phyloP scores from a whole-genome alignment of 2,113 vertebrate species.

The Lonchura striata region DNA sequence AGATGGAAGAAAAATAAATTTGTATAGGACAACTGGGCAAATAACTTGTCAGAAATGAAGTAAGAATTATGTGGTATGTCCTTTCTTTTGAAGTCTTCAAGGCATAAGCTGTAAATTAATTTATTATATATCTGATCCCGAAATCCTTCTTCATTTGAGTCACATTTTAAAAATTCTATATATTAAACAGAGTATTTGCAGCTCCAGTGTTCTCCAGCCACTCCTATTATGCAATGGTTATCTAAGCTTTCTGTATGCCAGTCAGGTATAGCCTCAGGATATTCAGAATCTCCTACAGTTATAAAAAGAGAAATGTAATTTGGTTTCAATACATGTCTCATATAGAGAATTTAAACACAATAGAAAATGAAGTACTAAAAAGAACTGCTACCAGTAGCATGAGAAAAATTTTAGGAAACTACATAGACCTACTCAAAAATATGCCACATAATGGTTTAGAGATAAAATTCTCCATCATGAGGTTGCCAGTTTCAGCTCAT shows the following conservation, averaged over 20 bases:
- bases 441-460: not conserved
- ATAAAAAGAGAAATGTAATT: not conserved
- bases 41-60: not conserved
- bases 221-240: not conserved
- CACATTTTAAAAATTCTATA: not conserved
- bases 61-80: not conserved
- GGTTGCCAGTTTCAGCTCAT: not conserved
- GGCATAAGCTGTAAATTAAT: not conserved
- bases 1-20: not conserved
- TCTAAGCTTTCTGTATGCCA: not conserved
- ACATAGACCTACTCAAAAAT: not conserved
- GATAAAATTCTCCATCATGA: not conserved
- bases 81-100: not conserved
- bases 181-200: not conserved
- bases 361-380: not conserved
- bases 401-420: not conserved
- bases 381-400: not conserved
- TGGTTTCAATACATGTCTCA: not conserved
- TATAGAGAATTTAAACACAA: not conserved
- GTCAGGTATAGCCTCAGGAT: not conserved
- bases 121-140: not conserved
- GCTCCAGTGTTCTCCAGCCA: not conserved
- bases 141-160: not conserved
- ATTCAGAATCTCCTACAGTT: not conserved
- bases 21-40: not conserved